These are phyloP conservation scores for Galago senegalensis DNA, from an alignment of 2,797 vertebrate genomes.

Conservation along the genomic window DNA sequence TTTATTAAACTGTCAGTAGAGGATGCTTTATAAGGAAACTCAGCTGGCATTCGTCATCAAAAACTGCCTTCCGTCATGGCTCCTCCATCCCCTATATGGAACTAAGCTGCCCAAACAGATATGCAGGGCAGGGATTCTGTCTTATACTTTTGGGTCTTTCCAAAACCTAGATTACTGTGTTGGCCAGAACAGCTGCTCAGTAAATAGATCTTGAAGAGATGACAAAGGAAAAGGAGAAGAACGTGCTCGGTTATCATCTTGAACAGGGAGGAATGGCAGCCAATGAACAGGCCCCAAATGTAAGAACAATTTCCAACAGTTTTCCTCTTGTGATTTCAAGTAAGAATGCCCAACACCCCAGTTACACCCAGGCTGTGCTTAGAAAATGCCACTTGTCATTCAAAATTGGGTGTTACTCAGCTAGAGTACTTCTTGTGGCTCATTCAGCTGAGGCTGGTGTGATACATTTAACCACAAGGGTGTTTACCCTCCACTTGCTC, in stretches of 20 bases:
- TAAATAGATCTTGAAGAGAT: conserved; percentile 45
- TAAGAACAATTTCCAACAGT: background rate
- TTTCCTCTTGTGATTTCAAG: conserved; percentile 44
- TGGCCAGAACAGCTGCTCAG: background rate
- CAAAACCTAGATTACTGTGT: conserved; percentile 27
- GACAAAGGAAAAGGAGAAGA: background rate
- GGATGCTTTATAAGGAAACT: background rate
- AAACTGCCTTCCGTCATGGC: background rate
- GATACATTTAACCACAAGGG: conserved; percentile 30
- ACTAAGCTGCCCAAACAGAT: background rate
- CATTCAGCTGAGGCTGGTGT: background rate
- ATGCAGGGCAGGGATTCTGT: background rate
- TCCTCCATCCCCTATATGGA: background rate
- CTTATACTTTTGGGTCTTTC: background rate
- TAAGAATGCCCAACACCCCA: background rate
- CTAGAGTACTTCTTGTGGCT: background rate
- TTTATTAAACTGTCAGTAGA: conserved; percentile 3
- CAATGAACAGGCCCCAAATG: background rate
- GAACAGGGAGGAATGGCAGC: background rate
- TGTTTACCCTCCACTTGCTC: conserved; percentile 43
- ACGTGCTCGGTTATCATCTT: background rate
- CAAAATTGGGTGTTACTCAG: background rate
- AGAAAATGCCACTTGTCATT: background rate
- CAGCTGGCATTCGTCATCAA: background rate
- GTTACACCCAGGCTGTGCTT: background rate